A percentile compares a stretch with the other conserved stretches of the same genome.
Conservation (phyloP, 2,888 invertebrate genomes). For the Macropis europaea region DNA sequence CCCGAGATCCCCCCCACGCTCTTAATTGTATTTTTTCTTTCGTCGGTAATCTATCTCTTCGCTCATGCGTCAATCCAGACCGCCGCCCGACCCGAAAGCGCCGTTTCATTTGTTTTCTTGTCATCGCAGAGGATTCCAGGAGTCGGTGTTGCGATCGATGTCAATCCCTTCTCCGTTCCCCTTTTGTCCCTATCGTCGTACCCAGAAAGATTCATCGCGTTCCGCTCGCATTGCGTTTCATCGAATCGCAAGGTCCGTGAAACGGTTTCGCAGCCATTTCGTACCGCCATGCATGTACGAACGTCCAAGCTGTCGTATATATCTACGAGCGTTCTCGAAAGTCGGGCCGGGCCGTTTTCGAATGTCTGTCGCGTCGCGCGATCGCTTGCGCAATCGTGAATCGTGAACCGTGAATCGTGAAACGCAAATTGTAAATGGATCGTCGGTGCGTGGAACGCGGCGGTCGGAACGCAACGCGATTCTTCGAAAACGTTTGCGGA, state of each 20-base stretch:
- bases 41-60: conserved; percentile 48
- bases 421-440: too few species aligned
- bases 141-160: not conserved
- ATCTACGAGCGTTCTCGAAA: not conserved
- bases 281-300: not conserved
- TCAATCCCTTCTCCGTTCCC: not conserved
- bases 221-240: conserved; percentile 8
- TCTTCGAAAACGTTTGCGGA: too few species aligned
- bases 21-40: conserved; percentile 64
- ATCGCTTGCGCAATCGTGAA: not conserved
- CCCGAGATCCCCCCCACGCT: conserved; percentile 51
- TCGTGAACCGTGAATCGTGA: too few species aligned
- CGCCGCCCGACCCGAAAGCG: too few species aligned
- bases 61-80: conserved; percentile 39
- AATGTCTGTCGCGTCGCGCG: not conserved
- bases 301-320: not conserved
- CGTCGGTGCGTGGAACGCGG: too few species aligned
- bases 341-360: too few species aligned
- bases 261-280: not conserved
- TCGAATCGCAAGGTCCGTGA: conserved; percentile 3
- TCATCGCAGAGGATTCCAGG: not conserved
- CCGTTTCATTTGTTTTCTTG: not conserved
- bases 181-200: not conserved
- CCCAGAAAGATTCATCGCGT: conserved; percentile 27
- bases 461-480: too few species aligned